A percentile compares a stretch with the other conserved stretches of the same genome.
These are phyloP conservation scores for Eriosoma lanigerum DNA, from an alignment of 1,140 invertebrate genomes.

Conservation along the genomic window DNA sequence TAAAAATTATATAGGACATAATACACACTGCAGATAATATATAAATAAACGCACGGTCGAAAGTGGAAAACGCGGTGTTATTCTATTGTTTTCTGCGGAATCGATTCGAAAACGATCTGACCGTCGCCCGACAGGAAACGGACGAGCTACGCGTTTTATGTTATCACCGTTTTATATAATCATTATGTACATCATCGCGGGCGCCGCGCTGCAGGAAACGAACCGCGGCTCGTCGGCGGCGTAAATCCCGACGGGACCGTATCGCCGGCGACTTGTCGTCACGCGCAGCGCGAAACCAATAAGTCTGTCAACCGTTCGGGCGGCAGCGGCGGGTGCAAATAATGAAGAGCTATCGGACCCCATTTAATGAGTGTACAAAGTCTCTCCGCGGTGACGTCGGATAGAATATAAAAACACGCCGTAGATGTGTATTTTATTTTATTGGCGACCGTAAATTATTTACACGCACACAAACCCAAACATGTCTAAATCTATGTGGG, in stretches of 20 bases:
- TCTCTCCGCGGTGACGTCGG: neutral
- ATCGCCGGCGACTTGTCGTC: neutral
- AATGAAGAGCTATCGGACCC: slow-evolving; percentile 48
- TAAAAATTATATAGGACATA: too few species aligned
- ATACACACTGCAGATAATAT: too few species aligned
- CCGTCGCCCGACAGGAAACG: neutral
- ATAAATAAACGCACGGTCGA: too few species aligned
- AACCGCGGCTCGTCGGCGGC: neutral
- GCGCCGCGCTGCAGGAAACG: too few species aligned
- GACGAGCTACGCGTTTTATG: too few species aligned
- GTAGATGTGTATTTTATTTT: slow-evolving; percentile 5
- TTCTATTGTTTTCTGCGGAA: too few species aligned
- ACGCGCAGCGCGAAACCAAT: slow-evolving; percentile 37
- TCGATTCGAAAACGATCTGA: neutral
- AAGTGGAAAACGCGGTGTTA: too few species aligned
- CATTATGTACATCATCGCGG: too few species aligned
- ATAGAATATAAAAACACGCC: neutral
- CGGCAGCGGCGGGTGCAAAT: neutral
- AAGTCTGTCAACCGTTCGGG: slow-evolving; percentile 40
- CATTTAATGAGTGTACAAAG: slow-evolving; percentile 19
- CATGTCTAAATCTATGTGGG: too few species aligned
- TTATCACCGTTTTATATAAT: too few species aligned
- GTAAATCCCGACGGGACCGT: too few species aligned
- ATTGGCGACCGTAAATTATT: slow-evolving; percentile 45
- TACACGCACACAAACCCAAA: too few species aligned